Evolutionary conservation across 2,888 invertebrate species (phyloP), one percentile per base, ranked within the genome.

Genomic region (Drosophila neutralis): DNA sequence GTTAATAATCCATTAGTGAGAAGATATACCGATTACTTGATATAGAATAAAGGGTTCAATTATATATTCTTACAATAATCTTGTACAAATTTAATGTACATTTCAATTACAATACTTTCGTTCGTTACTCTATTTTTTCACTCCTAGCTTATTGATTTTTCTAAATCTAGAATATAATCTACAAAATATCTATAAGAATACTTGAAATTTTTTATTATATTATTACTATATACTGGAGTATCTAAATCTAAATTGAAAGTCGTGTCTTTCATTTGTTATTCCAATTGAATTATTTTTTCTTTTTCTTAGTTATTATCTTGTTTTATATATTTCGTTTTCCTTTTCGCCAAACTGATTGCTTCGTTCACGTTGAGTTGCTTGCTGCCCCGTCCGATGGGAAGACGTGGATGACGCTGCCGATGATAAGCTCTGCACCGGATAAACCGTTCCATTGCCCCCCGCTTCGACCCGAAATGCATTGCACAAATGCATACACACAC

Each of bases 341-440:
- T 42, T 65, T 51, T 42, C 31, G 53, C 48, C 51, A 59, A 68
- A 69, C 58, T 69, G 64, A 75, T 78, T 78, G 61, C 78, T 49
- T 56, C 45, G 57, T 73, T 73, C 68, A 40, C 73, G 57, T 60
- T 67, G 60, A 52, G 40, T 64, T 65, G 48, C 53, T 57, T n/a
- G 31, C 57, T 4, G 10, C 24, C 11, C n/a, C 24, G 59, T 45
- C 63, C 64, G 74, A 73, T 60, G 61, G 69, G 56, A 56, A 49
- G 79, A 66, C 70, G 65, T 78, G 75, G 62, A 69, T 79, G 77
- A 79, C 65, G 66, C 59, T 74, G 58, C 52, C 49, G 45, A 60
- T 52, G 77, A 77, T 77, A 79, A 77, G 77, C 69, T 58, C 75
- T 60, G 74, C 75, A 77, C 77, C 77, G 75, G 77, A 74, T 77